Conservation (phyloP, 2,113 vertebrate species). For the Aythya baeri region DNA sequence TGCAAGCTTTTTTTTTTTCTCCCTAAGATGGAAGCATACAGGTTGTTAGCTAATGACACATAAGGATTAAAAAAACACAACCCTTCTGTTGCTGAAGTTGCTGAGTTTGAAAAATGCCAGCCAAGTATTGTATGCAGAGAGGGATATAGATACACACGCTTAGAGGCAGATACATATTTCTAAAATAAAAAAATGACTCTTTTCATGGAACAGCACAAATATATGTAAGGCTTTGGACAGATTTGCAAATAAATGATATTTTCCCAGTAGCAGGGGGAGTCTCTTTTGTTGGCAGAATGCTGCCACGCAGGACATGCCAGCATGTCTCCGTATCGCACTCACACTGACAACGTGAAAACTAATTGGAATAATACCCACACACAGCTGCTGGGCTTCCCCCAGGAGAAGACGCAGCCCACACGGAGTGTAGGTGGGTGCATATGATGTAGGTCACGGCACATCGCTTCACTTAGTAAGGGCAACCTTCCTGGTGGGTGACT, state of each 20-base stretch:
- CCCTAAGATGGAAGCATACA: neutral
- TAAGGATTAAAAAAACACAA: neutral
- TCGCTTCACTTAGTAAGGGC: neutral
- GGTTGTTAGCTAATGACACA: neutral
- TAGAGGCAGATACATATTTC: neutral
- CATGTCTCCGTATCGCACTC: neutral
- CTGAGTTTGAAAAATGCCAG: slow-evolving; percentile 30
- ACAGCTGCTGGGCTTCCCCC: slow-evolving; percentile 41
- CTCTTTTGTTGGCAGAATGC: slow-evolving; percentile 9
- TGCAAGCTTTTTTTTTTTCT: neutral
- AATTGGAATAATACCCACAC: slow-evolving; percentile 26
- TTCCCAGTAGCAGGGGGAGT: neutral
- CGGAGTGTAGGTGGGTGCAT: neutral
- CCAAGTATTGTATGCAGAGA: neutral
- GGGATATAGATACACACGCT: neutral
- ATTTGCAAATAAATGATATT: neutral
- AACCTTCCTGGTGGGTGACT: neutral
- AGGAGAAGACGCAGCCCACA: slow-evolving; percentile 19
- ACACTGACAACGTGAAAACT: neutral
- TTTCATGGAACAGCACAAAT: neutral
- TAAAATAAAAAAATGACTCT: slow-evolving; percentile 19
- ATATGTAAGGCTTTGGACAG: neutral
- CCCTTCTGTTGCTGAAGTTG: neutral
- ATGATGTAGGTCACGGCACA: neutral
- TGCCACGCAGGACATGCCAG: slow-evolving; percentile 5